A percentile compares a stretch with the other conserved stretches of the same genome.
Conservation (phyloP, 2,888 invertebrate genomes). For the Pristionchus mayeri region DNA sequence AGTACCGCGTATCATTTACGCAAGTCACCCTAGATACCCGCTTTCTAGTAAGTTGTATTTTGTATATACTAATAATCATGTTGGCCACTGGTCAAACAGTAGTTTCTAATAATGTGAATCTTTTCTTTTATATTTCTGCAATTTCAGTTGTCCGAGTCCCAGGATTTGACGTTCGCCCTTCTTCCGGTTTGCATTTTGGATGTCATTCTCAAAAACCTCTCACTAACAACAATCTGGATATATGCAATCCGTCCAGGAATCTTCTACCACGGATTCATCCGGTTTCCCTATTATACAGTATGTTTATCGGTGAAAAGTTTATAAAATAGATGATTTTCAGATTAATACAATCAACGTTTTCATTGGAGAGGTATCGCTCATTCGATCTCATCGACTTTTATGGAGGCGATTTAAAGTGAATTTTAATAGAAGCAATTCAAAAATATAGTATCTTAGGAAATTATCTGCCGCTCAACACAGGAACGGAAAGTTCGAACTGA, state of each 20-base stretch:
- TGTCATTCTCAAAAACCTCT: neutral
- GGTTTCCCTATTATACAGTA: neutral
- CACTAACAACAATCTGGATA: neutral
- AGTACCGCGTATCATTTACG: neutral
- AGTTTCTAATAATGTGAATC: too few relatives aligned
- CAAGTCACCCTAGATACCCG: neutral
- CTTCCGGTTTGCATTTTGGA: neutral
- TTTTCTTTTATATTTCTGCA: too few relatives aligned
- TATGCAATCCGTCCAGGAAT: neutral
- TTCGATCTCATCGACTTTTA: neutral
- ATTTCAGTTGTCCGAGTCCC: conserved; percentile 6
- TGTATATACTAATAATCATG: too few relatives aligned
- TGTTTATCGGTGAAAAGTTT: neutral
- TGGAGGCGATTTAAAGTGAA: conserved; percentile 8
- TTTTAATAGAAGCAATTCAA: neutral
- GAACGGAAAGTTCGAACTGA: neutral
- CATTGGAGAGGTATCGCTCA: neutral
- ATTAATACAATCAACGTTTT: conserved; percentile 1
- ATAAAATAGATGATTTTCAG: neutral
- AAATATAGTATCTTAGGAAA: neutral
- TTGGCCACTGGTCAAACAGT: too few relatives aligned
- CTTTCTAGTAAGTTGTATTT: neutral
- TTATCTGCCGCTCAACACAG: neutral
- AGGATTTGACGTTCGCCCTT: neutral
- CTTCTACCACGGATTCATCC: too few relatives aligned